These are phyloP conservation scores for Chelon labrosus DNA, from an alignment of 2,797 vertebrate genomes.

Conservation along the genomic window DNA sequence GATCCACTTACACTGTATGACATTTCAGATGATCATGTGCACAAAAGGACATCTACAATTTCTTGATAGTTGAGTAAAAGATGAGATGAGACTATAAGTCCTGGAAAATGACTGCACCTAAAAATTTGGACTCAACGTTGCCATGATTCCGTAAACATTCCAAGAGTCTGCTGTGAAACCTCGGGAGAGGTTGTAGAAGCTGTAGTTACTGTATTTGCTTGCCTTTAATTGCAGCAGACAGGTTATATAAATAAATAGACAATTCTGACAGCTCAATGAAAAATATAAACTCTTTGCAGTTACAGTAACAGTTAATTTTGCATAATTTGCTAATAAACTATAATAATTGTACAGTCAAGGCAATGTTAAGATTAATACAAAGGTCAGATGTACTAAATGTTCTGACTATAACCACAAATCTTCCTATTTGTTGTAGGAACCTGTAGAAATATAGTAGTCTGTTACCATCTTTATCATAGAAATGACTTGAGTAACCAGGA, in stretches of 20 bases:
- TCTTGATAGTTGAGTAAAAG: slow-evolving; percentile 65
- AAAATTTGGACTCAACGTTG: slow-evolving; percentile 44
- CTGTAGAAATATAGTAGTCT: background rate
- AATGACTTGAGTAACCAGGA: background rate
- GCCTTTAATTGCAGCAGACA: slow-evolving; percentile 35
- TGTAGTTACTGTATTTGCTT: slow-evolving; percentile 40
- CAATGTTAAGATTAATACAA: background rate
- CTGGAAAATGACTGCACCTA: slow-evolving; percentile 54
- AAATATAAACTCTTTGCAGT: slow-evolving; percentile 37
- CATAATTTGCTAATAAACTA: slow-evolving; percentile 16
- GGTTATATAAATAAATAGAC: slow-evolving; percentile 13
- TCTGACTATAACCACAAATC: background rate
- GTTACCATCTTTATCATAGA: background rate
- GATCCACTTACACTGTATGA: slow-evolving; percentile 56
- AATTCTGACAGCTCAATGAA: slow-evolving; percentile 39
- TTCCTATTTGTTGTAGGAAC: background rate
- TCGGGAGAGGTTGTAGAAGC: slow-evolving; percentile 44
- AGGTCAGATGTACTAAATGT: slow-evolving; percentile 9
- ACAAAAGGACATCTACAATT: slow-evolving; percentile 64
- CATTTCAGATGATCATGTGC: slow-evolving; percentile 64
- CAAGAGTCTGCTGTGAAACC: slow-evolving; percentile 47
- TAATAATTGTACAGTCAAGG: slow-evolving; percentile 8
- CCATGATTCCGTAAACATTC: slow-evolving; percentile 45
- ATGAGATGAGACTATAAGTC: slow-evolving; percentile 63
- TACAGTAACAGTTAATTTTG: slow-evolving; percentile 24